Conservation (phyloP, 2,113 vertebrate genomes). For the Apeltes quadracus region DNA sequence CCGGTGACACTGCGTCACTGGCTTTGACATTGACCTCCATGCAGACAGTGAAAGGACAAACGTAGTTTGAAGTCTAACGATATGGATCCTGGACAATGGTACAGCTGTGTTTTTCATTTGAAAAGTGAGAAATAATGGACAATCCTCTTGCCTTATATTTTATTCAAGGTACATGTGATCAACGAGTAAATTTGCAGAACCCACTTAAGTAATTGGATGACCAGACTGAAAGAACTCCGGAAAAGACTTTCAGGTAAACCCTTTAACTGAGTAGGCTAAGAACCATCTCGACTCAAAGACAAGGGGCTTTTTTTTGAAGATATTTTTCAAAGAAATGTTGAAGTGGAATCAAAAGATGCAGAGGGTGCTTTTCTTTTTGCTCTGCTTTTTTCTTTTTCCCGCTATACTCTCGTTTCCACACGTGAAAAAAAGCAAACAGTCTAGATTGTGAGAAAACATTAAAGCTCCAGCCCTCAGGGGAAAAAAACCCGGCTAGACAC, state of each 20-base stretch:
- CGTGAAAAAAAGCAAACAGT: conserved; percentile 47
- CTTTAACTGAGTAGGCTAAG: conserved; percentile 20
- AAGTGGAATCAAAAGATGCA: conserved; percentile 52
- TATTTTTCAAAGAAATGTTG: conserved; percentile 44
- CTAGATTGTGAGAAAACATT: conserved; percentile 61
- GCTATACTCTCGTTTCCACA: conserved; percentile 35
- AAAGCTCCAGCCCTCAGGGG: conserved; percentile 62
- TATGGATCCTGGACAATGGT: conserved; percentile 20
- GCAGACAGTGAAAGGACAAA: conserved; percentile 54
- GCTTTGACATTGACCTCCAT: conserved; percentile 39
- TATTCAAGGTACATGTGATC: conserved; percentile 22
- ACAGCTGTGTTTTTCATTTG: conserved; percentile 46
- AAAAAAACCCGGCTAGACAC: conserved; percentile 52
- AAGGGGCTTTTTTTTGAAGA: conserved; percentile 33
- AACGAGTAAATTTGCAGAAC: conserved; percentile 33
- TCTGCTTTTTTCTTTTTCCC: conserved; percentile 20
- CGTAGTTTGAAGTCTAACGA: conserved; percentile 16
- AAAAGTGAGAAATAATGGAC: conserved; percentile 44
- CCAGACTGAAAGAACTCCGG: conserved; percentile 20
- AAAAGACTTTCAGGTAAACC: conserved; percentile 40
- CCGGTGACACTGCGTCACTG: conserved; percentile 37
- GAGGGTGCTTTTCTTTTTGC: conserved; percentile 27
- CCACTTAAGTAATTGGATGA: conserved; percentile 49
- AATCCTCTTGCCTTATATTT: conserved; percentile 27
- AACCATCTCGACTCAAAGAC: conserved; percentile 33